Evolutionary conservation across 2,888 invertebrate species (phyloP).

Genomic region (Hyles lineata): DNA sequence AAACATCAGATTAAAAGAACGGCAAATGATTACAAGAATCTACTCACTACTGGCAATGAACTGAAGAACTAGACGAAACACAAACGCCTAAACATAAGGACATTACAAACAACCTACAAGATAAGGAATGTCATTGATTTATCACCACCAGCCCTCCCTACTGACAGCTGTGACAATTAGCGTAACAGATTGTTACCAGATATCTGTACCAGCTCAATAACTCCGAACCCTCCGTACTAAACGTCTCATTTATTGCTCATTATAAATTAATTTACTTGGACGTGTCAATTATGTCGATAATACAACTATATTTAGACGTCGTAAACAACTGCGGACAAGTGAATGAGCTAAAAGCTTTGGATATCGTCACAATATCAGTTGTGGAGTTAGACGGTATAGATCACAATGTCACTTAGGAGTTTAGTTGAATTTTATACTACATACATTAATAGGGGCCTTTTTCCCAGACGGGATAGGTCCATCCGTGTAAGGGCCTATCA

Average conservation of each 20-base stretch:
- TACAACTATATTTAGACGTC: slow-evolving; percentile 32
- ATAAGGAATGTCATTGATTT: slow-evolving; percentile 17
- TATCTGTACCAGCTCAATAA: slow-evolving; percentile 27
- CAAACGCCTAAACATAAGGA: neutral
- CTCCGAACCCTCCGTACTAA: slow-evolving; percentile 18
- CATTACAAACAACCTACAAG: neutral
- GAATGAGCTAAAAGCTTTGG: slow-evolving; percentile 7
- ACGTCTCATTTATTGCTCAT: slow-evolving; percentile 29
- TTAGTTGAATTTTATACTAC: too few species aligned
- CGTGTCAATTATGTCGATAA: slow-evolving; percentile 31
- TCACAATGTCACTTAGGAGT: too few species aligned
- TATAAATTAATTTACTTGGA: slow-evolving; percentile 30
- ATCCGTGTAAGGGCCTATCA: too few species aligned
- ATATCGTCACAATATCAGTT: neutral
- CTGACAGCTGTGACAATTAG: slow-evolving; percentile 25
- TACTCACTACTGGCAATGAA: neutral
- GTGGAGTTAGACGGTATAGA: too few species aligned
- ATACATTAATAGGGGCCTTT: too few species aligned
- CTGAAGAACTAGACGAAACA: neutral
- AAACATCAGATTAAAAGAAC: too few species aligned
- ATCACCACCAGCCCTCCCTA: neutral
- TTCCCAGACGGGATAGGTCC: too few species aligned
- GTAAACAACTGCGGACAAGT: slow-evolving; percentile 22
- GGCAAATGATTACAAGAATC: too few species aligned
- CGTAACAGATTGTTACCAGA: slow-evolving; percentile 24